phyloP scores from a whole-genome alignment of 2,797 vertebrate species.

The Rallus crepitans region DNA sequence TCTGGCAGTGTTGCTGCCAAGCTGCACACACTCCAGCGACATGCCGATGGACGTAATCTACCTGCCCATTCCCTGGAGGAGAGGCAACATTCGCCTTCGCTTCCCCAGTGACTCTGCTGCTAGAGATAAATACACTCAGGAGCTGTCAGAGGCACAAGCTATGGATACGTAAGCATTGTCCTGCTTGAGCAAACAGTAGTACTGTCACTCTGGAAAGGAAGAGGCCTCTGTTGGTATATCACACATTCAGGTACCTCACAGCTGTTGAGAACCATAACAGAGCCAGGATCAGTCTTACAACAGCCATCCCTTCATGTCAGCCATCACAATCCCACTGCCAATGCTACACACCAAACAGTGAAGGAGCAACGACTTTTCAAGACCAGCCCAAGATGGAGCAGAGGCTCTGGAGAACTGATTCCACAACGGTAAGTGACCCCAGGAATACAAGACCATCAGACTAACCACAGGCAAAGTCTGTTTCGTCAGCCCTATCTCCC shows the following conservation, averaged over 20 bases:
- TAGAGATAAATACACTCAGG: background rate
- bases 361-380: background rate
- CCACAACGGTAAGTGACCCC: background rate
- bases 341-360: background rate
- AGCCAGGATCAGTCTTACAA: background rate
- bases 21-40: background rate
- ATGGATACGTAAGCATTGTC: background rate
- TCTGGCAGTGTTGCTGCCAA: background rate
- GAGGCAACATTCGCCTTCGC: background rate
- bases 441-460: background rate
- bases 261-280: background rate
- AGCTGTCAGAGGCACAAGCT: background rate
- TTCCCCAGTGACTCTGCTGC: background rate
- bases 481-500: background rate
- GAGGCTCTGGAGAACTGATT: background rate
- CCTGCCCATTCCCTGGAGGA: background rate
- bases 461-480: background rate
- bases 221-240: background rate
- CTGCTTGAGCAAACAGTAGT: background rate
- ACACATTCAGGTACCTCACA: background rate
- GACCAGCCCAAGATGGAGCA: background rate
- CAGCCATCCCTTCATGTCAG: background rate
- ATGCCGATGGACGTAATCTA: background rate
- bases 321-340: background rate
- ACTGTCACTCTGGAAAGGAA: background rate